phyloP scores from a whole-genome alignment of 2,113 vertebrate genomes.

The Scomber scombrus region DNA sequence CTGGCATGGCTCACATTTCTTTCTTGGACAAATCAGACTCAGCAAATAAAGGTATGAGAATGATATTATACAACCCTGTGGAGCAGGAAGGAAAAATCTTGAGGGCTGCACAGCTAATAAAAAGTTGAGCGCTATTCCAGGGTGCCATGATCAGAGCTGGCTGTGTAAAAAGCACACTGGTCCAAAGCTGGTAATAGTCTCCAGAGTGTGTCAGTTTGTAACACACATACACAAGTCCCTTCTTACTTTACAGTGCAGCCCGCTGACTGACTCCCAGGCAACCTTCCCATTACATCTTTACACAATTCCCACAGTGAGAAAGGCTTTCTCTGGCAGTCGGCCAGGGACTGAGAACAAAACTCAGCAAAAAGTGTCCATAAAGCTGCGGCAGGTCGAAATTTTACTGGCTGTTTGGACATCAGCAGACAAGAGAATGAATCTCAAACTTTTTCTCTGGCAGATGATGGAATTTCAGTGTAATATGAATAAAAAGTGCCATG shows the following conservation, averaged over 20 bases:
- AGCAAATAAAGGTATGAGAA: slow-evolving; percentile 44
- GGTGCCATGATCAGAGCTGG: slow-evolving; percentile 47
- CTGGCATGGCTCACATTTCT: slow-evolving; percentile 5
- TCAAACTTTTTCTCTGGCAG: slow-evolving; percentile 25
- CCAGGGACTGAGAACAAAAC: slow-evolving; percentile 51
- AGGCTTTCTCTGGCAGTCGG: slow-evolving; percentile 60
- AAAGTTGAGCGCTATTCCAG: slow-evolving; percentile 40
- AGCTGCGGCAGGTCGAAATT: slow-evolving; percentile 46
- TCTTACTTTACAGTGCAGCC: slow-evolving; percentile 50
- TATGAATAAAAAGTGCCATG: slow-evolving; percentile 54
- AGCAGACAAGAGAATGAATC: slow-evolving; percentile 18
- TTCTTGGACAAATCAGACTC: slow-evolving; percentile 44
- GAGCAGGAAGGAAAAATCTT: slow-evolving; percentile 40
- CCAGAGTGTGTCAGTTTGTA: slow-evolving; percentile 40
- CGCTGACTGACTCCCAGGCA: slow-evolving; percentile 57
- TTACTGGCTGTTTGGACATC: slow-evolving; percentile 26
- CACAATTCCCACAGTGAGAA: slow-evolving; percentile 64
- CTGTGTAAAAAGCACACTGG: slow-evolving; percentile 16
- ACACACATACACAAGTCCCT: slow-evolving; percentile 13
- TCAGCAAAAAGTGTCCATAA: slow-evolving; percentile 38
- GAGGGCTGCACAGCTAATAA: slow-evolving; percentile 50
- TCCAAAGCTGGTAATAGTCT: slow-evolving; percentile 54
- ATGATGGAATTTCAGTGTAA: slow-evolving; percentile 52
- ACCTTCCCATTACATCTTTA: slow-evolving; percentile 66
- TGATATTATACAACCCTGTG: slow-evolving; percentile 39